Base-by-base conservation (phyloP, 2,797 vertebrate genomes). In the Alcedo atthis region DNA sequence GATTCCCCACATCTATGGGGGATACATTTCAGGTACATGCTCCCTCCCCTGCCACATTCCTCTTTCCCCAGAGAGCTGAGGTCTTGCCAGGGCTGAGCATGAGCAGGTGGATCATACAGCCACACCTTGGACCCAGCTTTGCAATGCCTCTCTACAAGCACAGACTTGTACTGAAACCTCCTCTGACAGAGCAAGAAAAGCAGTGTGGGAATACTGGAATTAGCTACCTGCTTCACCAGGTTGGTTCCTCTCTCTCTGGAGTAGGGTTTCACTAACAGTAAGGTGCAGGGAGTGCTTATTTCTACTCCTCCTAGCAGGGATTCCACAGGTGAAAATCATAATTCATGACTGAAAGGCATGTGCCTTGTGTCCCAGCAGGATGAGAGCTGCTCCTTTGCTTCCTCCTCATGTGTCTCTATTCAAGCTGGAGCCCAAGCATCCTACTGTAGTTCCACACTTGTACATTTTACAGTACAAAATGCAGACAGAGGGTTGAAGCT, bases 1-100 rank as follows among this genome's bases (percentile, higher is more conserved):
- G 63, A 46, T 25, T 49, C 48, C 25, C 48, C 7, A 3, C 8
- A 1, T 43, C 11, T 24, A 54, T 79, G 48, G n/a, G 37, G 12
- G n/a, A n/a, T 15, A 13, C 0, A 1, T 61, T 55, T 70, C 21
- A 12, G n/a, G 25, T 20, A 7, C 2, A 0, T 7, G 25, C 51
- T 57, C 24, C 37, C 14, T 62, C 14, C 30, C 28, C n/a, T 37
- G 26, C 46, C 1, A 0, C 9, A 26, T 32, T 64, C 32, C 62
- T 54, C 32, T 1, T 35, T 68, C 64, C 58, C 26, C 55, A 10
- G 49, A 68, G 42, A 32, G 76, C 48, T 46, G 33, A 40, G 32
- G 37, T 11, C 8, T 15, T 79, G 49, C 6, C 9, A 8, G 33
- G 33, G 61, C 43, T 75, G 68, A 33, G 9, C 5, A 10, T 1